Conservation (phyloP, 1,140 invertebrate species). For the Lasioglossum albipes region DNA sequence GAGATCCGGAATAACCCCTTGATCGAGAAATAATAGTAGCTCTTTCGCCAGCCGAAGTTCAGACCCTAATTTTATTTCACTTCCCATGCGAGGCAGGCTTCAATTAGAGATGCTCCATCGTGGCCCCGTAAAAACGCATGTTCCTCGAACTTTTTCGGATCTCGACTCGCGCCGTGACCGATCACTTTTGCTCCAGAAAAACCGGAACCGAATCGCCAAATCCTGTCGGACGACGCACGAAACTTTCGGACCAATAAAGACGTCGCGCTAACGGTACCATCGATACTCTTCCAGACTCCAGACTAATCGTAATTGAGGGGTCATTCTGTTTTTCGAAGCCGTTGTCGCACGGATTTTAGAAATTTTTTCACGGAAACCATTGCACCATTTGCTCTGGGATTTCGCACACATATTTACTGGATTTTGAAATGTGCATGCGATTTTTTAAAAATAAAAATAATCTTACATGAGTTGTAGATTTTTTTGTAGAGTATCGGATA, state of each 20-base stretch:
- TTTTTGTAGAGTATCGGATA: too few relatives aligned
- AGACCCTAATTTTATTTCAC: slow-evolving; percentile 17
- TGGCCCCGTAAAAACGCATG: background rate
- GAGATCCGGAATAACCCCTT: background rate
- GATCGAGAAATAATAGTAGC: slow-evolving; percentile 42
- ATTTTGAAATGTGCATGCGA: too few relatives aligned
- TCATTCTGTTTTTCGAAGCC: too few relatives aligned
- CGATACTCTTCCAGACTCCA: background rate
- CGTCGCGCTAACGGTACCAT: slow-evolving; percentile 5
- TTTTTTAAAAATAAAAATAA: too few relatives aligned
- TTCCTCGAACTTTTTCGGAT: background rate
- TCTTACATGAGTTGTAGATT: too few relatives aligned
- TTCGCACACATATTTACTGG: too few relatives aligned
- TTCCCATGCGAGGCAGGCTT: background rate
- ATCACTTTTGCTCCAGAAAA: background rate
- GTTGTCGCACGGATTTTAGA: too few relatives aligned
- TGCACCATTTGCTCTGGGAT: too few relatives aligned
- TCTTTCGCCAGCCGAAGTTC: background rate
- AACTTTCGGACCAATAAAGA: background rate
- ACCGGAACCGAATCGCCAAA: slow-evolving; percentile 3
- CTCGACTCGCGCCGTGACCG: background rate
- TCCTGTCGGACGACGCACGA: background rate
- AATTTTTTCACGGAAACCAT: too few relatives aligned
- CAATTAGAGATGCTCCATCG: background rate
- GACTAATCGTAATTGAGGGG: slow-evolving; percentile 9